phyloP scores from a whole-genome alignment of 1,140 invertebrate genomes.

The Drosophila santomea region DNA sequence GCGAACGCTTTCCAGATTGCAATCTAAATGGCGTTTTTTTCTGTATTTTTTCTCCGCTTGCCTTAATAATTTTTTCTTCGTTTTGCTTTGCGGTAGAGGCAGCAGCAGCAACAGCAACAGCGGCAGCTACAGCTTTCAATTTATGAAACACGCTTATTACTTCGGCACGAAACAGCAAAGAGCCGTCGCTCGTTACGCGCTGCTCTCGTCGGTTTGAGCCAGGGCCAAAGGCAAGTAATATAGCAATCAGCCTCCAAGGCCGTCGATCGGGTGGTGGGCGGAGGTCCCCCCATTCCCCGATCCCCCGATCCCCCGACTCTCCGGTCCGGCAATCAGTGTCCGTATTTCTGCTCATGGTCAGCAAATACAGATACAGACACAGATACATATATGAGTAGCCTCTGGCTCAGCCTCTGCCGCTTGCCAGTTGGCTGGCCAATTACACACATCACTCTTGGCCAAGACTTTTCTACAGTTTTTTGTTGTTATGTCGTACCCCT shows the following conservation, averaged over 20 bases:
- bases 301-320: neutral
- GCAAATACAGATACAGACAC: slow-evolving; percentile 24
- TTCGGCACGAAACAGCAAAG: slow-evolving; percentile 16
- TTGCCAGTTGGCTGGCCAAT: slow-evolving; percentile 55
- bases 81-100: slow-evolving; percentile 20
- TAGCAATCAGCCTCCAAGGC: slow-evolving; percentile 71
- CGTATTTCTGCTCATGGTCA: slow-evolving; percentile 49
- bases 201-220: slow-evolving; percentile 54
- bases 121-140: slow-evolving; percentile 71
- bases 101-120: slow-evolving; percentile 10
- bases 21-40: slow-evolving; percentile 75
- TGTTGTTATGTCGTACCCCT: slow-evolving; percentile 28
- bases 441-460: slow-evolving; percentile 68
- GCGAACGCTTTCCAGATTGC: slow-evolving; percentile 76
- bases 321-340: slow-evolving; percentile 46
- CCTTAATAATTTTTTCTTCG: slow-evolving; percentile 69
- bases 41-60: slow-evolving; percentile 27
- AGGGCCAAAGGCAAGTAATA: slow-evolving; percentile 53
- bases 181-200: slow-evolving; percentile 49
- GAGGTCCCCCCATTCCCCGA: neutral
- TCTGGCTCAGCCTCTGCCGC: slow-evolving; percentile 6
- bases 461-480: slow-evolving; percentile 74
- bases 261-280: slow-evolving; percentile 36
- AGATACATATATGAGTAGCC: slow-evolving; percentile 11
- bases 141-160: slow-evolving; percentile 81